A percentile compares a stretch with the other conserved stretches of the same genome.
These are phyloP conservation scores for Papilio glaucus DNA, from an alignment of 1,140 invertebrate genomes.

Conservation along the genomic window DNA sequence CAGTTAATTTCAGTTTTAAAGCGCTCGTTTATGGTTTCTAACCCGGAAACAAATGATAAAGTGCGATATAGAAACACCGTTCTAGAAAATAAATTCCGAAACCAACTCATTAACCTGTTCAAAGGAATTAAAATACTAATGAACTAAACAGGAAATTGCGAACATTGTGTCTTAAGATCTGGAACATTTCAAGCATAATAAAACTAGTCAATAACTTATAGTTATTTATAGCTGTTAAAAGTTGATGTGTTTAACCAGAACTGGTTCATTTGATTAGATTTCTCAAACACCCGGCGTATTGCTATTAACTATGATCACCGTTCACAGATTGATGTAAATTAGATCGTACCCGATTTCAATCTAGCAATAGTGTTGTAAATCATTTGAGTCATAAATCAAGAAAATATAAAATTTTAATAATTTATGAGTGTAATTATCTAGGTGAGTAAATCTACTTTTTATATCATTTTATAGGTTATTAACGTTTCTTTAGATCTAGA, in stretches of 20 bases:
- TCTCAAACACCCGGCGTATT: constrained; percentile 22
- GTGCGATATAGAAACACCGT: too few relatives aligned
- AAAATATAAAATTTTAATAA: constrained; percentile 16
- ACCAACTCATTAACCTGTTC: too few relatives aligned
- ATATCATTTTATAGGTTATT: neutral
- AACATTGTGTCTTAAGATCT: neutral
- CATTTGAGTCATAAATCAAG: neutral
- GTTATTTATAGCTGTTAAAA: constrained; percentile 24
- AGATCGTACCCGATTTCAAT: constrained; percentile 24
- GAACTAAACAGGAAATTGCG: neutral
- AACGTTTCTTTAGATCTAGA: neutral
- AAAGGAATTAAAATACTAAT: neutral
- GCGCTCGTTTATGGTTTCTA: too few relatives aligned
- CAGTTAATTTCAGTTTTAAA: too few relatives aligned
- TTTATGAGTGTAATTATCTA: constrained; percentile 7
- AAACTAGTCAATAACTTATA: constrained; percentile 15
- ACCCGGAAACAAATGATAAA: too few relatives aligned
- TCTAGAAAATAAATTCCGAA: too few relatives aligned
- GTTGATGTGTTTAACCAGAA: constrained; percentile 22
- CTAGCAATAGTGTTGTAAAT: constrained; percentile 2
- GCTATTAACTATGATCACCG: constrained; percentile 22
- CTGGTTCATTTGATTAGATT: constrained; percentile 21
- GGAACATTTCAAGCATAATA: constrained; percentile 14
- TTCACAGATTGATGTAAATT: constrained; percentile 25
- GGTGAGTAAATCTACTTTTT: neutral